Percentiles rank a stretch among this genome's conserved stretches.
Conservation (phyloP, 2,797 vertebrate species). For the Melopsittacus undulatus region DNA sequence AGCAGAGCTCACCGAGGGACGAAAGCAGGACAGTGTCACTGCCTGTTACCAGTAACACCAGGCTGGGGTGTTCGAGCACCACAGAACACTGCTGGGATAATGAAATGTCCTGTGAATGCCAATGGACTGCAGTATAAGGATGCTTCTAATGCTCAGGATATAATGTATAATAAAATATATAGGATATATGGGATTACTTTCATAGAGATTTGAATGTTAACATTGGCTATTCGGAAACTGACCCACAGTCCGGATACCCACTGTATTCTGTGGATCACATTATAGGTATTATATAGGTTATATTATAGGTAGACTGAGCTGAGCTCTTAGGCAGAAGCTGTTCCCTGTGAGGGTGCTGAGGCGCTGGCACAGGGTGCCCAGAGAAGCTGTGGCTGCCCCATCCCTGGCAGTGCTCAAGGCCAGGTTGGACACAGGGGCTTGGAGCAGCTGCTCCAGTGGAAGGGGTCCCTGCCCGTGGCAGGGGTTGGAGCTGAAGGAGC, state of each 20-base stretch:
- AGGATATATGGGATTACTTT: neutral
- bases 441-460: no score
- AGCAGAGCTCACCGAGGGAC: neutral
- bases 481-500: neutral
- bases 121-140: neutral
- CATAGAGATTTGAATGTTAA: neutral
- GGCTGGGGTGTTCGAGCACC: fast-evolving
- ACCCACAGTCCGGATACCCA: neutral
- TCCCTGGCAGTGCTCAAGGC: no score
- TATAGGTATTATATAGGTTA: neutral
- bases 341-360: neutral
- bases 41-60: neutral
- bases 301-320: neutral
- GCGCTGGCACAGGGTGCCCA: neutral
- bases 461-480: no score
- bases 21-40: neutral
- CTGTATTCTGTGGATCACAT: neutral
- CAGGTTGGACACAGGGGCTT: no score
- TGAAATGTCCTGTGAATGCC: neutral
- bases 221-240: neutral
- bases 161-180: neutral
- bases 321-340: neutral
- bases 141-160: neutral
- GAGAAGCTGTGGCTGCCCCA: no score
- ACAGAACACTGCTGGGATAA: neutral